Percentiles rank a stretch among this genome's conserved stretches.
Evolutionary conservation across 2,888 invertebrate genomes (phyloP).

Genomic region (Colostygia pectinataria): DNA sequence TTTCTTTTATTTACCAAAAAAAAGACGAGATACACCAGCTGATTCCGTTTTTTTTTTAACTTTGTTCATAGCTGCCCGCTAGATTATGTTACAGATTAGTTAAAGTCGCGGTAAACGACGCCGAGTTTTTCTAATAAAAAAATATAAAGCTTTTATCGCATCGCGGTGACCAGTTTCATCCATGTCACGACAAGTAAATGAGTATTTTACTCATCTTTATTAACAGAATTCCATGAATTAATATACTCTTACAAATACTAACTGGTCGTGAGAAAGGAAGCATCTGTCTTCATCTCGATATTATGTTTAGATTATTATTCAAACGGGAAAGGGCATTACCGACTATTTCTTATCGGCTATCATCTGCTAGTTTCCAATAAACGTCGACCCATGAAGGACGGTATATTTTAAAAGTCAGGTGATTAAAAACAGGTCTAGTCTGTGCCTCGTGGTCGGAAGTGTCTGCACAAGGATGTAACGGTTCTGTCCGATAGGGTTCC

Average conservation of each 20-base stretch:
- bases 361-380: slow-evolving; percentile 28
- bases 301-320: slow-evolving; percentile 25
- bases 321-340: slow-evolving; percentile 28
- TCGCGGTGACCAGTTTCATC: slow-evolving; percentile 6
- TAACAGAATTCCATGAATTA: slow-evolving; percentile 6
- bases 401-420: slow-evolving; percentile 35
- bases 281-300: slow-evolving; percentile 21
- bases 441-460: slow-evolving; percentile 55
- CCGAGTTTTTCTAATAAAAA: slow-evolving; percentile 23
- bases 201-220: slow-evolving; percentile 12
- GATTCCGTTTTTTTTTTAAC: slow-evolving; percentile 41
- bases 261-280: slow-evolving; percentile 28
- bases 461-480: slow-evolving; percentile 63
- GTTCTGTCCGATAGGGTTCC: slow-evolving; percentile 54
- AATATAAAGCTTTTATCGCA: slow-evolving; percentile 12
- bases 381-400: slow-evolving; percentile 35
- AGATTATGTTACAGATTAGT: slow-evolving; percentile 51
- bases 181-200: slow-evolving; percentile 1
- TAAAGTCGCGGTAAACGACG: slow-evolving; percentile 40
- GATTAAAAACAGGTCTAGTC: slow-evolving; percentile 39
- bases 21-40: slow-evolving; percentile 32
- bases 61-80: slow-evolving; percentile 52
- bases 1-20: slow-evolving; percentile 42
- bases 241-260: neutral
- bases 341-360: slow-evolving; percentile 30